A percentile compares a stretch with the other conserved stretches of the same genome.
phyloP scores from a whole-genome alignment of 2,113 vertebrate genomes.

The Poeciliopsis turrubarensis region DNA sequence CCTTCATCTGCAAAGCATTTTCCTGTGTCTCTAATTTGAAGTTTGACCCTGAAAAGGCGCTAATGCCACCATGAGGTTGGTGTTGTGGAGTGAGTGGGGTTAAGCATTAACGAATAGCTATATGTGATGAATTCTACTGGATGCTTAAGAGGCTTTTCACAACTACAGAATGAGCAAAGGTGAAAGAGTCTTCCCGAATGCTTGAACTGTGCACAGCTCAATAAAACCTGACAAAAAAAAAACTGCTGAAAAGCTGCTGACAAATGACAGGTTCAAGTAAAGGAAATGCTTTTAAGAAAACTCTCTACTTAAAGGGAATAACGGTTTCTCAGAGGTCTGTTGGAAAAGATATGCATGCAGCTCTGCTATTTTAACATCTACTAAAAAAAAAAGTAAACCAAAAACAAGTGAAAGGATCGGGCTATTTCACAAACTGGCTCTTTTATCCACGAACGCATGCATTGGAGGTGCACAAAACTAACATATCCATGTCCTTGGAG shows the following conservation, averaged over 20 bases:
- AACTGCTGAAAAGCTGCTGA: too few relatives aligned
- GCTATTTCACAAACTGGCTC: background rate
- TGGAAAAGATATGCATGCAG: too few relatives aligned
- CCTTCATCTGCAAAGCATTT: slow-evolving; percentile 44
- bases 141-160: slow-evolving; percentile 25
- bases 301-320: too few relatives aligned
- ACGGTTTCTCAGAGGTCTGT: too few relatives aligned
- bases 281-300: too few relatives aligned
- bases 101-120: slow-evolving; percentile 7
- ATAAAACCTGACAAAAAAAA: too few relatives aligned
- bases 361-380: background rate
- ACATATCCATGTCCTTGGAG: background rate
- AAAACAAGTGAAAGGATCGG: background rate
- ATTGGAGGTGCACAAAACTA: background rate
- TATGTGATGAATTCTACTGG: slow-evolving; percentile 1
- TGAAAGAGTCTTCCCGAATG: background rate
- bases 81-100: background rate
- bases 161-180: background rate
- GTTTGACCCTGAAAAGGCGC: slow-evolving; percentile 32
- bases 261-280: too few relatives aligned
- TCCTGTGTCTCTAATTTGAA: slow-evolving; percentile 17
- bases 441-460: background rate
- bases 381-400: background rate
- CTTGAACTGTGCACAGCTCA: too few relatives aligned
- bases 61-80: slow-evolving; percentile 21